Evolutionary conservation across 1,140 invertebrate species (phyloP), one percentile per base, ranked within the genome.

Genomic region (Ditylenchus dipsaci): DNA sequence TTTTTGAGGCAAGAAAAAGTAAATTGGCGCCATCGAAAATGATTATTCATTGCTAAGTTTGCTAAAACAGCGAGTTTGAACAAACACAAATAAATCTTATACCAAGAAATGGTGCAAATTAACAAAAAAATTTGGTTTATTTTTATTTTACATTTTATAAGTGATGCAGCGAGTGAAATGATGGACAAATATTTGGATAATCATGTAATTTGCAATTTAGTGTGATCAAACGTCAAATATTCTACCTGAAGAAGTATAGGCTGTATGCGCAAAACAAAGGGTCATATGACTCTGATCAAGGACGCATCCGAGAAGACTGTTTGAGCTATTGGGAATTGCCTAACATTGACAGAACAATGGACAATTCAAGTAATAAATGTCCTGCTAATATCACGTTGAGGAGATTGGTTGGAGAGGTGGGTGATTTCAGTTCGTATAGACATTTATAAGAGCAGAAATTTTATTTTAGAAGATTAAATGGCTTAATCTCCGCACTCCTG

Each of bases 321-420:
- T 27, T 77, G 19, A 42, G 59, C 17, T 77, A 77, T 47, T 77
- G 76, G 76, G 68, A 78, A 38, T 29, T 77, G 15, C 76, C 76
- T 0, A 64, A 77, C 42, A 29, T 38, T n/a, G 30, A 71, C 17
- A 47, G 66, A 29, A 45, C 17, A 23, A 47, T 33, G 30, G 5
- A 67, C 57, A 38, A 63, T 26, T 49, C 13, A 43, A 21, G 19
- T n/a, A 65, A 57, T 21, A 72, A 63, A 63, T 43, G 33, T 17
- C 30, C 30, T 21, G 7, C 43, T 7, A n/a, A 49, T 23, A 45
- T 53, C 9, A 27, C 27, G 1, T 17, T 42, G 29, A 71, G 61
- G 19, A 61, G 43, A 71, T 26, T 71, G 17, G 26, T 23, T 1
- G 68, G n/a, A 29, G 27, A 49, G 1, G 47, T 71, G 27, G 19